Conservation (phyloP, 2,113 vertebrate genomes). For the Tragulus kanchil region DNA sequence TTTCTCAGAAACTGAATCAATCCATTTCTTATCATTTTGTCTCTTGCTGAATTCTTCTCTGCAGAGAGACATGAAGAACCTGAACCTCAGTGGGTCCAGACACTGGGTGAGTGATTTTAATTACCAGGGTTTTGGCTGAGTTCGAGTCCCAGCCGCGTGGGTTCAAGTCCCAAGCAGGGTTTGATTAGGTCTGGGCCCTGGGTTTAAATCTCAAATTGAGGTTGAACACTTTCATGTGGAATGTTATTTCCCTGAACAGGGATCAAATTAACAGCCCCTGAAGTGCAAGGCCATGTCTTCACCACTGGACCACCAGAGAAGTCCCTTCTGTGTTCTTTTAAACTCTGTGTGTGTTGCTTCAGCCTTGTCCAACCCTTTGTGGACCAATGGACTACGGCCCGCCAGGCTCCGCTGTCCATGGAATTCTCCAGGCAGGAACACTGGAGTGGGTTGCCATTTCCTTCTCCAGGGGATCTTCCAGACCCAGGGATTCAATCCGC, state of each 20-base stretch:
- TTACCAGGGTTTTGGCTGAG: too few species aligned
- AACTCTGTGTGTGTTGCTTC: background rate
- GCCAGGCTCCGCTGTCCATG: background rate
- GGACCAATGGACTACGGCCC: background rate
- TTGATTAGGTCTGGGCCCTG: too few species aligned
- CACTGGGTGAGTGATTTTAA: too few species aligned
- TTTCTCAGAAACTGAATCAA: too few species aligned
- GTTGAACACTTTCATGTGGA: background rate
- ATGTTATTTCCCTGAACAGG: background rate
- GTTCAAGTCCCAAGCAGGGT: too few species aligned
- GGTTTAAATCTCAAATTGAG: too few species aligned
- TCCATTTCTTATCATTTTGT: too few species aligned
- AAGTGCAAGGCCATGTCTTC: background rate
- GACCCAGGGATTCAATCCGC: background rate
- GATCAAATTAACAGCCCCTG: background rate
- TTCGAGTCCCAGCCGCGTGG: too few species aligned
- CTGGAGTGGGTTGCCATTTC: background rate
- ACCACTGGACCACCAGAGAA: background rate
- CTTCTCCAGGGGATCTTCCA: background rate
- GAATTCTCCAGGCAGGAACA: background rate
- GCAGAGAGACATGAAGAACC: too few species aligned
- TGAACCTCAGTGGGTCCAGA: too few species aligned
- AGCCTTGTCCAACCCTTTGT: background rate
- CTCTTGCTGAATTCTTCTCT: too few species aligned
- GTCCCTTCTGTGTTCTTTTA: background rate